Percentiles rank a stretch among this genome's conserved stretches.
phyloP scores from a whole-genome alignment of 2,888 invertebrate species.

The Cheilosia urbana region DNA sequence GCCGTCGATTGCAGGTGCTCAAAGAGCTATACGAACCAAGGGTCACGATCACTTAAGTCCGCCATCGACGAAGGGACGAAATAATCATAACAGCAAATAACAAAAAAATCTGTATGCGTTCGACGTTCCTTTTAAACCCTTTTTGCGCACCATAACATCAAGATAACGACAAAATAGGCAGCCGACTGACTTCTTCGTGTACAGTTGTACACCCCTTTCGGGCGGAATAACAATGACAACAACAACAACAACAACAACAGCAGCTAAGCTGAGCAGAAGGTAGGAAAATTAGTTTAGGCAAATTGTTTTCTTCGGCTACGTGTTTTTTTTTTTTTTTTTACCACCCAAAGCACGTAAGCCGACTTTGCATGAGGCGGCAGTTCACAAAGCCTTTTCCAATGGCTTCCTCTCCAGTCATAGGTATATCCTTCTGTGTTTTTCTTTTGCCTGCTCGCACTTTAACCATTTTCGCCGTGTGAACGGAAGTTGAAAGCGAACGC shows the following conservation, averaged over 20 bases:
- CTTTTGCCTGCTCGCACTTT: conserved; percentile 26
- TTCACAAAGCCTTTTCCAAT: conserved; percentile 54
- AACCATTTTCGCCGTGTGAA: conserved; percentile 64
- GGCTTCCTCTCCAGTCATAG: not conserved
- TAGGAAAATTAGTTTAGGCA: conserved; percentile 81
- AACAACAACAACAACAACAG: no score
- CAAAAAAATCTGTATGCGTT: conserved; percentile 34
- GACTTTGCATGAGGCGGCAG: not conserved
- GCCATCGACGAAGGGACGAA: conserved; percentile 45
- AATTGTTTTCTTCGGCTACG: conserved; percentile 79
- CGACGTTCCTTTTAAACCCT: conserved; percentile 39
- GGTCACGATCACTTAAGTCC: conserved; percentile 52
- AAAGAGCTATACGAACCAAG: not conserved
- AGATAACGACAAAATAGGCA: conserved; percentile 58
- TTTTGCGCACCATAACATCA: conserved; percentile 62
- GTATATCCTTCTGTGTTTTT: not conserved
- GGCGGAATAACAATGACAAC: not conserved
- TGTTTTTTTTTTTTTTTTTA: conserved; percentile 21
- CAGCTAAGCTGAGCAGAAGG: not conserved
- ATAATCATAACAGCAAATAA: conserved; percentile 51
- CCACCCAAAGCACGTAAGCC: conserved; percentile 57
- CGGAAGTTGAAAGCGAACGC: conserved; percentile 71
- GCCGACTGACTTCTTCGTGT: conserved; percentile 27
- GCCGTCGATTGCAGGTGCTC: conserved; percentile 55
- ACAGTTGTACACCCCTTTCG: conserved; percentile 18